Percentiles rank a stretch among this genome's conserved stretches.
Evolutionary conservation across 1,140 invertebrate species (phyloP).

Genomic region (Diorhabda sublineata): DNA sequence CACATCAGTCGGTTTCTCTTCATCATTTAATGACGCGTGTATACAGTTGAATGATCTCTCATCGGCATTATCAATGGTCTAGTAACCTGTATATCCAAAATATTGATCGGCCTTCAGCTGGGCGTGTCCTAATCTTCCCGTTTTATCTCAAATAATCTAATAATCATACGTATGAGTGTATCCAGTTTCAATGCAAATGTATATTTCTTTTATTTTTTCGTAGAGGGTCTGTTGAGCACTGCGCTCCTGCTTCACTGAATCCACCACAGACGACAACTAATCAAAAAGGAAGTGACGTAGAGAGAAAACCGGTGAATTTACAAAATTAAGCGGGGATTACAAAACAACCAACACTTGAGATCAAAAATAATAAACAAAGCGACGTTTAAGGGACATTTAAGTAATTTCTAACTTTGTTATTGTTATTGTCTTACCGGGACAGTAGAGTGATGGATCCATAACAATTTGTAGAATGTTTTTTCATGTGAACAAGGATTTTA

Average conservation of each 20-base stretch:
- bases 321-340: not conserved
- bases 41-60: slow-evolving; percentile 2
- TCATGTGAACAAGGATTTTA: slow-evolving; percentile 7
- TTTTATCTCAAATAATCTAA: slow-evolving; percentile 4
- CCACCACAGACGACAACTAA: not conserved
- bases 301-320: not conserved
- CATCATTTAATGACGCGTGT: slow-evolving; percentile 2
- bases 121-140: slow-evolving; percentile 11
- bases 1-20: not conserved
- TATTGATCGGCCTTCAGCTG: slow-evolving; percentile 11
- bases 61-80: slow-evolving; percentile 8
- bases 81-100: slow-evolving; percentile 11
- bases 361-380: not conserved
- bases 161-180: slow-evolving; percentile 9
- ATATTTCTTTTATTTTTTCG: not conserved
- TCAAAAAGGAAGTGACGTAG: not conserved
- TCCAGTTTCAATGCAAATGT: not conserved
- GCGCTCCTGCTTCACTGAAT: not conserved
- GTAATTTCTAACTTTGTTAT: not conserved
- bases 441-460: slow-evolving; percentile 12
- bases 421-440: slow-evolving; percentile 13
- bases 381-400: not conserved
- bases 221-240: not conserved
- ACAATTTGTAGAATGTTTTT: not conserved
- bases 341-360: not conserved